These are phyloP conservation scores for Agriopis leucophaearia DNA, from an alignment of 2,888 invertebrate genomes.

Conservation along the genomic window DNA sequence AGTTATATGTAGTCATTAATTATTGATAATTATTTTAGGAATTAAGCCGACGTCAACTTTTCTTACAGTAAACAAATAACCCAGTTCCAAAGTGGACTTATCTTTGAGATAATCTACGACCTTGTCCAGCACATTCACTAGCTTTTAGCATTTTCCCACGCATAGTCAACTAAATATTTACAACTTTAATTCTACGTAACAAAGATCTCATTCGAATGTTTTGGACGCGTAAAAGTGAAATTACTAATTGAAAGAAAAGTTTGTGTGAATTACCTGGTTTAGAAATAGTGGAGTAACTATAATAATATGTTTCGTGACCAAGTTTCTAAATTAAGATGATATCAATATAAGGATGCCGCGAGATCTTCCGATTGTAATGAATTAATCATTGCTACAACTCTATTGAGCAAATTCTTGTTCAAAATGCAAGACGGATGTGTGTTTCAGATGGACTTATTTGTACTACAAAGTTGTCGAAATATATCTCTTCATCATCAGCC, in stretches of 20 bases:
- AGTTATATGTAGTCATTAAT: too few species aligned
- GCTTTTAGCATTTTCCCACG: slow-evolving; percentile 40
- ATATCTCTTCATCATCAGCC: too few species aligned
- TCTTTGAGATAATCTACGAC: slow-evolving; percentile 45
- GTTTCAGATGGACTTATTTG: background rate
- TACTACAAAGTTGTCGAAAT: too few species aligned
- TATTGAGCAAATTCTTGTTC: background rate
- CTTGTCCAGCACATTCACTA: slow-evolving; percentile 46
- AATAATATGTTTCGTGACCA: slow-evolving; percentile 20
- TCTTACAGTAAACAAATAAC: slow-evolving; percentile 34
- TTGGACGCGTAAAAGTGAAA: slow-evolving; percentile 44
- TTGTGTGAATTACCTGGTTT: slow-evolving; percentile 45
- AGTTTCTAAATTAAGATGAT: slow-evolving; percentile 32
- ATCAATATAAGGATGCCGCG: slow-evolving; percentile 20
- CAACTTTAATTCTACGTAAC: slow-evolving; percentile 9
- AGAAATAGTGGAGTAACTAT: slow-evolving; percentile 37
- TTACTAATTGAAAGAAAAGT: slow-evolving; percentile 45
- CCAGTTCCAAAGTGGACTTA: slow-evolving; percentile 37
- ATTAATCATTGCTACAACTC: slow-evolving; percentile 6
- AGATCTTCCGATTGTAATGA: background rate
- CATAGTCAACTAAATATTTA: background rate
- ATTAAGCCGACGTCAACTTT: background rate
- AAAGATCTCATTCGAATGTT: slow-evolving; percentile 14
- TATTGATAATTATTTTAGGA: background rate
- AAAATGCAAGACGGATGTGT: background rate